Base-by-base conservation (phyloP, 2,113 vertebrate genomes). In the Anoplopoma fimbria region DNA sequence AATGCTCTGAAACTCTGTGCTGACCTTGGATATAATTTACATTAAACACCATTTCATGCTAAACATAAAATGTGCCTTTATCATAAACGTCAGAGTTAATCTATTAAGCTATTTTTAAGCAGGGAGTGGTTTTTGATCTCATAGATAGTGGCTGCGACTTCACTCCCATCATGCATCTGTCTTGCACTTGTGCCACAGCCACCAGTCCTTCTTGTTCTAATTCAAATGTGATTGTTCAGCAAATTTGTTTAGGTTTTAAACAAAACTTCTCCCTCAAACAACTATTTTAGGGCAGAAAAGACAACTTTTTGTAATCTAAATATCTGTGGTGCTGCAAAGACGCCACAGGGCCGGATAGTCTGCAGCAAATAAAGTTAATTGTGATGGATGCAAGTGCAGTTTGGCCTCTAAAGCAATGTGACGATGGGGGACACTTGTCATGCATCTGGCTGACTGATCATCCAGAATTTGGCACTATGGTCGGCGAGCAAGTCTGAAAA, bases 381-480 rank as follows among this genome's bases (percentile, higher is more conserved):
- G 40, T 75, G 55, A 62, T 40, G 60, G 61, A 77, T 38, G 9
- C 17, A 29, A 15, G 13, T 69, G 79, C 67, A 19, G 76, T 57
- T 64, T 63, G 49, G 42, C n/a, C 72, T 72, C 61, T 47, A 17
- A 33, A 31, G 68, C 78, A 78, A 15, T 13, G 67, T 51, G 67
- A 57, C n/a, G 61, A 86, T 51, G 19, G 77, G 77, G 25, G 69
- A 76, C 62, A 67, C 70, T 79, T 31, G 82, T 62, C 79, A 10
- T 45, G 68, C 67, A 77, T 75, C 47, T 45, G 65, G 77, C 62
- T 47, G 69, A 81, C 34, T 80, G 80, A 72, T 51, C 17, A 31
- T 45, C 47, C 80, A 63, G 63, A 64, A 77, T 69, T 82, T 75
- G 63, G 71, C 81, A 81, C 79, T 45, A 72, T 23, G 72, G n/a